phyloP scores from a whole-genome alignment of 2,797 vertebrate genomes.

The Enteromius argenteus region DNA sequence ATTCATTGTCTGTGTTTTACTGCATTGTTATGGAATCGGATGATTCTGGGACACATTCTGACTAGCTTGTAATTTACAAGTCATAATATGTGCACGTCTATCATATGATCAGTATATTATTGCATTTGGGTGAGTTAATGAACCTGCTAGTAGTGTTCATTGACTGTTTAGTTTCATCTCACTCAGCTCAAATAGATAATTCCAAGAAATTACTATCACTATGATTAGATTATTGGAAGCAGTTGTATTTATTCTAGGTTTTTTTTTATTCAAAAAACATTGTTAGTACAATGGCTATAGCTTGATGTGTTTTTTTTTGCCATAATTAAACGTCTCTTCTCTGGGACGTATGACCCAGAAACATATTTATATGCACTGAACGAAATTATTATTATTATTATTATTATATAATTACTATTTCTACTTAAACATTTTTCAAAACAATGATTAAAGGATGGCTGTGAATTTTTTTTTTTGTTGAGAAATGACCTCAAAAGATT shows the following conservation, averaged over 20 bases:
- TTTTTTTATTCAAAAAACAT: neutral
- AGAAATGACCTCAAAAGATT: neutral
- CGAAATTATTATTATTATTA: too few relatives aligned
- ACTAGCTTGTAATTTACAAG: neutral
- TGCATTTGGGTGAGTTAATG: neutral
- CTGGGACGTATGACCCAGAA: slow-evolving; percentile 1
- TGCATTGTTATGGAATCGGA: neutral
- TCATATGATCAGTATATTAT: neutral
- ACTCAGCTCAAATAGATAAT: too few relatives aligned
- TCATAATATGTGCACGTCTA: neutral
- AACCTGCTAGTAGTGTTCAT: neutral
- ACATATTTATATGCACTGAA: neutral
- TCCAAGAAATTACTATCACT: neutral
- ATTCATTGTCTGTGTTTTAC: neutral
- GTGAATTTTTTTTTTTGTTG: neutral
- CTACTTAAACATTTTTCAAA: neutral
- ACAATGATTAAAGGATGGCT: neutral
- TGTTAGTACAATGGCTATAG: neutral
- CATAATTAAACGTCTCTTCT: neutral
- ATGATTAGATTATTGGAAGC: neutral
- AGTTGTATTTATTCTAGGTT: neutral
- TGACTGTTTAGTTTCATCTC: neutral
- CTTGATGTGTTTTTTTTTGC: neutral
- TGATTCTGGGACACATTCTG: neutral
- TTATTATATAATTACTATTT: slow-evolving; percentile 4